Base-by-base conservation (phyloP, 2,888 invertebrate genomes). In the Melangyna quadrimaculata region DNA sequence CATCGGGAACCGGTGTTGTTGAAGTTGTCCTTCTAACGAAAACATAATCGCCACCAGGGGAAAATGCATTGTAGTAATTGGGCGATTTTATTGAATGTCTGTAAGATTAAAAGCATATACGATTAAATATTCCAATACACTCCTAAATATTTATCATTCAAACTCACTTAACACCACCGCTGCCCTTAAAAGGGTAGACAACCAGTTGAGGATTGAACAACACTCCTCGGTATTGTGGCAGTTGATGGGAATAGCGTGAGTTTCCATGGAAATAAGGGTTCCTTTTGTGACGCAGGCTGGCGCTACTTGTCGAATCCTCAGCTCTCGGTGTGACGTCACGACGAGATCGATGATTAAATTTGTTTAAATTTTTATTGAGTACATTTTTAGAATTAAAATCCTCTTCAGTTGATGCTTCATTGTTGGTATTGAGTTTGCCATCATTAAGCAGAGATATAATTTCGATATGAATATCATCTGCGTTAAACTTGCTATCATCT, bases 351-450 rank as follows among this genome's bases (percentile, higher is more conserved):
- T 88, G 90, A 19, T 37, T 14, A 35, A 88, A 90, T 78, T 91
- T 91, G 71, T 91, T 91, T 17, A 89, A 89, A 8, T 87, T 88
- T 71, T 91, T 91, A 10, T 75, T 87, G 0, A 88, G 70, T 17
- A 88, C 77, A 35, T 88, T 81, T 63, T 91, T 90, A 0, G 82
- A 24, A n/a, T 80, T 53, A 0, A 78, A 27, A 8, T 37, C 27
- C 19, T 84, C 77, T 32, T 65, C 45, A 12, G 17, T 19, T 17
- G 43, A 2, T 22, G 12, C 1, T 8, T 59, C 74, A 5, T 63
- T 71, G 0, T 71, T 19, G 0, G 37, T 55, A 1, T 72, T 63
- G 35, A 27, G 55, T 2, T 59, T 74, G 5, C 72, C n/a, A n/a
- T 79, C 81, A 45, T 87, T 88, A 14, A 83, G 37, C 32, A 88